Evolutionary conservation across 2,888 invertebrate species (phyloP), one percentile per base, ranked within the genome.

Genomic region (Pseudolycoriella hygida): DNA sequence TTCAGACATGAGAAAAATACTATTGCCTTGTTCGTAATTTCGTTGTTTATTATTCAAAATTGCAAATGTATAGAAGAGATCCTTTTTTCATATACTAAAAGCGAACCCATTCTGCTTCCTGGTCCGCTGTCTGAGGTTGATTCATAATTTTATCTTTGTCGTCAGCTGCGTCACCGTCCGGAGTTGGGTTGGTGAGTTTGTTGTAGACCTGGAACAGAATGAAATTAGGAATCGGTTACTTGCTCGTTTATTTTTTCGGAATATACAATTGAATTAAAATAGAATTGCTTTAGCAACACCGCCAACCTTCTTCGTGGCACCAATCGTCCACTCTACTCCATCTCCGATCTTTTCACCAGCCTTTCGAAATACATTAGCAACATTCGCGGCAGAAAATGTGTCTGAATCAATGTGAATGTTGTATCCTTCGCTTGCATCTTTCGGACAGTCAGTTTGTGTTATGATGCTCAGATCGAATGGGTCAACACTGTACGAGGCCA

Each of bases 401-500:
- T 80, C 72, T 1, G 79, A 78, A 53, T 83, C 76, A 47, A 86
- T 79, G 60, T 80, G 75, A 50, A 85, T 78, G 58, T 77, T 74
- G 37, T 73, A 69, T 1, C 74, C 73, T 1, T 73, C 69, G 14
- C 69, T 64, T 5, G 69, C 70, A 50, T 73, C 67, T 11, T 62
- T 60, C 1, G 81, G 79, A 59, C 87, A 87, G 14, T 74, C 73
- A 18, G 56, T 69, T 59, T 86, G 87, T 5, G 74, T 72, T 50
- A 86, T 76, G 51, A 81, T 75, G 49, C 80, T 81, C 50, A 87
- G 62, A 54, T 81, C 80, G 61, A 70, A 82, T 0, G 84, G 83
- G 60, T 83, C 78, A n/a, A 86, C 75, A 40, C 80, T 78, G 56
- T 67, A 77, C 1, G 67, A 64, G 0, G 72, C 61, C 48, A 86